Evolutionary conservation across 2,113 vertebrate genomes (phyloP), one percentile per base, ranked within the genome.

Genomic region (Gulo gulo): DNA sequence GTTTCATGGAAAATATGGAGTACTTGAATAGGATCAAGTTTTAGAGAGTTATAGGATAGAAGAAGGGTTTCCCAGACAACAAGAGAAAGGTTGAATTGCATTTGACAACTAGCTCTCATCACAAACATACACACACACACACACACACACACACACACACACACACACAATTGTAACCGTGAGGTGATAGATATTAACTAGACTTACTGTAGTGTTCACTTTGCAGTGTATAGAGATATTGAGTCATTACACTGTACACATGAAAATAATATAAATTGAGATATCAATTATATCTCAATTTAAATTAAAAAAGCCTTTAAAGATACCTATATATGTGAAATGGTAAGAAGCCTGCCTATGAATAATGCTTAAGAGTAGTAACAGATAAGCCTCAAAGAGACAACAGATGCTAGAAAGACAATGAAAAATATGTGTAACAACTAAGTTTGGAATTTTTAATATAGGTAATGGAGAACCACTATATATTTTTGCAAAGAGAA

Each of bases 401-500:
- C 7, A 13, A 5, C 2, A 95, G 6, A 80, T 23, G 11, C 15
- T 71, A 79, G n/a, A 78, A 73, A 92, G 57, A 31, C 31, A 73
- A 16, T 74, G 47, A 76, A 92, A 85, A 65, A 16, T 87, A 71
- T 47, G 78, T 31, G 3, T 55, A 71, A 94, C 4, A 76, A 74
- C 34, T 47, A 15, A 45, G 6, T 73, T 65, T 57, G 12, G 13
- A 71, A 47, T 31, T 88, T 88, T 74, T 89, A 88, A 93, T 45
- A 71, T 6, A 92, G 6, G 15, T 78, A 73, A 79, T 67, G 71
- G 14, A 11, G 6, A 83, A 31, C 11, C 11, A 80, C 8, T 34
- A 81, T 59, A 71, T 93, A 73, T 88, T 91, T 91, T 23, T 93
- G 2, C 57, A 91, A 36, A 79, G 26, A 93, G 63, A 94, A 91